phyloP scores from a whole-genome alignment of 2,888 invertebrate genomes.

The Aspidapion aeneum region DNA sequence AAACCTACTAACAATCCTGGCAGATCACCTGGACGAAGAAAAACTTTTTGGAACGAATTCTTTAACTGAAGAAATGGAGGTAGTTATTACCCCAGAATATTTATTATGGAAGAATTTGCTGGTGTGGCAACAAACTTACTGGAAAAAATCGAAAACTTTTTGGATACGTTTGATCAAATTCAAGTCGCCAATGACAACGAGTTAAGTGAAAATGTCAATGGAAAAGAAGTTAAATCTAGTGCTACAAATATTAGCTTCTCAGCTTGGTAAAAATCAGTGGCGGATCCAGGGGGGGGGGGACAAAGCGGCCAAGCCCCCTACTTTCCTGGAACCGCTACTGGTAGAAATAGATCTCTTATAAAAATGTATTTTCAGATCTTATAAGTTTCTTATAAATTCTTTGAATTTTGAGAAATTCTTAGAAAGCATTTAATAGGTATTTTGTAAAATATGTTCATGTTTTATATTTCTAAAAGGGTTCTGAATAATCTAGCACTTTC shows the following conservation, averaged over 20 bases:
- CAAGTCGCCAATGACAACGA: constrained; percentile 32
- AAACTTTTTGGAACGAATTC: constrained; percentile 52
- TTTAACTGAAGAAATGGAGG: constrained; percentile 42
- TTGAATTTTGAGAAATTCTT: too few species aligned
- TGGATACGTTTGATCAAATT: constrained; percentile 44
- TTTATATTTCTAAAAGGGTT: too few species aligned
- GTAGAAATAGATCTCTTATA: too few species aligned
- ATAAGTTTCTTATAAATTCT: too few species aligned
- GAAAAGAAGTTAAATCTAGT: constrained; percentile 34
- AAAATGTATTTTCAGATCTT: too few species aligned
- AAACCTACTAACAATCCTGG: constrained; percentile 51
- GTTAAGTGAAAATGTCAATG: constrained; percentile 14
- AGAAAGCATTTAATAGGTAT: too few species aligned
- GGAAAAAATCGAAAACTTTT: constrained; percentile 56
- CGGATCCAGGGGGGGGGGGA: too few species aligned
- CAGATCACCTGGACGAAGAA: constrained; percentile 59
- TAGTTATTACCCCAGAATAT: constrained; percentile 45
- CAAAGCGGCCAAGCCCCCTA: too few species aligned
- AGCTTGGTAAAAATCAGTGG: constrained; percentile 46
- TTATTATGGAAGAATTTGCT: constrained; percentile 69
- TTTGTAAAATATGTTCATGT: too few species aligned
- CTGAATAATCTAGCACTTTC: too few species aligned
- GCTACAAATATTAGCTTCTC: constrained; percentile 45
- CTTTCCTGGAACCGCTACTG: too few species aligned
- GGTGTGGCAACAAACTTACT: constrained; percentile 70